Evolutionary conservation across 64 coral and sea anemone genomes (phyloP).

Genomic region (Montipora sp.): DNA sequence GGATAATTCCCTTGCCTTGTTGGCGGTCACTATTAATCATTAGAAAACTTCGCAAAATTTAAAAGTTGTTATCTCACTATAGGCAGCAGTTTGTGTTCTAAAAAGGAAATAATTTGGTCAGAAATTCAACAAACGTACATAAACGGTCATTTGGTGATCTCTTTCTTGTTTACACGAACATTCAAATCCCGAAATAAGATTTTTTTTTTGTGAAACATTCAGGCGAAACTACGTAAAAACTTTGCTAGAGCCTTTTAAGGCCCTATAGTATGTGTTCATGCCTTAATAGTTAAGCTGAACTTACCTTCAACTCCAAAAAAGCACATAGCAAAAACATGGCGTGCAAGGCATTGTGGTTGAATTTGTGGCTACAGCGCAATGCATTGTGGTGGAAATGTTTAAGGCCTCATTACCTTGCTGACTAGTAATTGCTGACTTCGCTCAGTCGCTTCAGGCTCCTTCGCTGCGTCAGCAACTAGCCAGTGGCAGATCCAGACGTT

Average conservation of each 20-base stretch:
- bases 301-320: not conserved
- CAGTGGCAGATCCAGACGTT: not conserved
- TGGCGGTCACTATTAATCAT: too few species aligned
- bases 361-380: slow-evolving; percentile 25
- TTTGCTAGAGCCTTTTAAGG: not conserved
- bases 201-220: not conserved
- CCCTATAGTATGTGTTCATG: not conserved
- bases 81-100: too few species aligned
- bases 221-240: not conserved
- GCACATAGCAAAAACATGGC: slow-evolving; percentile 1
- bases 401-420: not conserved
- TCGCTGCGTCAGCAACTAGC: not conserved
- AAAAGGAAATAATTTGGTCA: too few species aligned
- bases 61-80: too few species aligned
- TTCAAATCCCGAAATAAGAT: not conserved
- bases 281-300: not conserved
- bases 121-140: too few species aligned
- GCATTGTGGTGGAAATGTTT: slow-evolving; percentile 29
- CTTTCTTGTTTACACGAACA: not conserved
- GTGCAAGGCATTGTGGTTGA: slow-evolving; percentile 30
- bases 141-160: too few species aligned
- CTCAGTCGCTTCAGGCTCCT: not conserved
- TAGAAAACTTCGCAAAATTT: too few species aligned
- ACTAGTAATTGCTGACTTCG: not conserved
- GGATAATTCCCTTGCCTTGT: too few species aligned